A percentile compares a stretch with the other conserved stretches of the same genome.
Conservation (phyloP, 2,888 invertebrate species). For the Ecliptopera silaceata region DNA sequence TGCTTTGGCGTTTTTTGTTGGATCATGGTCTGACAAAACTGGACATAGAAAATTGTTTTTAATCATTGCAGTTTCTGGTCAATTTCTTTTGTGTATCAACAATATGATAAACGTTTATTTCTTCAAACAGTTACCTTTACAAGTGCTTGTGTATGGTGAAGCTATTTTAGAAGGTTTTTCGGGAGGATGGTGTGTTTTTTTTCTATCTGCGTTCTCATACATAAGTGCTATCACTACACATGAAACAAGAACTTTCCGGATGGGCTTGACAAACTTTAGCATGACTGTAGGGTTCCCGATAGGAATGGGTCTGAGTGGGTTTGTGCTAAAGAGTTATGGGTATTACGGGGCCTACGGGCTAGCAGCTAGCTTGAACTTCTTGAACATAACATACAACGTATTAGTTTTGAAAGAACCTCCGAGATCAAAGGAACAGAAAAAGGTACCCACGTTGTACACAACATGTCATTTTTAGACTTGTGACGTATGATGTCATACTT, state of each 20-base stretch:
- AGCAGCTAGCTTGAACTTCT: constrained; percentile 84
- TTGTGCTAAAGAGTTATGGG: constrained; percentile 86
- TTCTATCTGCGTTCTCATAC: constrained; percentile 92
- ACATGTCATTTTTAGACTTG: too few species aligned
- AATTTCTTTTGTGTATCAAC: constrained; percentile 87
- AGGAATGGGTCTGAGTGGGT: constrained; percentile 92
- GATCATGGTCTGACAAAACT: constrained; percentile 87
- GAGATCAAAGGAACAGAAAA: constrained; percentile 55
- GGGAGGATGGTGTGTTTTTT: constrained; percentile 92
- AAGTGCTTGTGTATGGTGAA: constrained; percentile 88
- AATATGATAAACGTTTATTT: constrained; percentile 89
- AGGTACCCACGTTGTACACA: constrained; percentile 48
- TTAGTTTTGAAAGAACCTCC: constrained; percentile 86
- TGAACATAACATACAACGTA: constrained; percentile 86
- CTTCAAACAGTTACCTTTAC: constrained; percentile 88
- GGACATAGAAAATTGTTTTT: constrained; percentile 89
- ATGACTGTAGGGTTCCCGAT: constrained; percentile 93
- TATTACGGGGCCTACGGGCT: constrained; percentile 91
- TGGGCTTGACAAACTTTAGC: constrained; percentile 93
- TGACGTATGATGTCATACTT: too few species aligned
- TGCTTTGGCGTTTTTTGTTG: constrained; percentile 89
- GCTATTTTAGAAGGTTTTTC: constrained; percentile 89
- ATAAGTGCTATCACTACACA: constrained; percentile 91
- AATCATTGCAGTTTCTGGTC: constrained; percentile 87
- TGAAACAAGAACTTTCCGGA: constrained; percentile 89